Evolutionary conservation across 2,113 vertebrate genomes (phyloP).

Genomic region (Agapornis roseicollis): DNA sequence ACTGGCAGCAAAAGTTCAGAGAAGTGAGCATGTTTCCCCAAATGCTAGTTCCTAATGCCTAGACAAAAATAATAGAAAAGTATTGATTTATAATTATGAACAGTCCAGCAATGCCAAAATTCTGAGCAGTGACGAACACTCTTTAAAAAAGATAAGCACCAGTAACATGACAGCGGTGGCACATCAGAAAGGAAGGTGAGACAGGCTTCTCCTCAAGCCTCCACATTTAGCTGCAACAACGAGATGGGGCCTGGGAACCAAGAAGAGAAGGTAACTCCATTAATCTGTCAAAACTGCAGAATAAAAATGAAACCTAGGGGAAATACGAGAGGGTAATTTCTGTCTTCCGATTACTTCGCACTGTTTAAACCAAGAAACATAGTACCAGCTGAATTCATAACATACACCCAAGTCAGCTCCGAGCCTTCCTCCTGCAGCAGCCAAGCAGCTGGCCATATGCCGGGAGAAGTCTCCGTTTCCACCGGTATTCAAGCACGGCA

Average conservation of each 20-base stretch:
- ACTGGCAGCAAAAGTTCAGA: background rate
- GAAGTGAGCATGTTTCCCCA: background rate
- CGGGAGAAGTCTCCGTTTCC: background rate
- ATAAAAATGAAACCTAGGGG: background rate
- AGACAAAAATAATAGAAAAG: background rate
- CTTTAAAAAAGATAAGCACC: background rate
- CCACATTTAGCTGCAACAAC: background rate
- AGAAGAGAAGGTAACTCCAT: background rate
- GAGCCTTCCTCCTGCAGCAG: background rate
- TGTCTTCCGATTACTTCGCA: background rate
- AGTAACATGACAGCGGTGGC: background rate
- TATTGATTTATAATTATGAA: fast-evolving
- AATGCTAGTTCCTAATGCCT: background rate
- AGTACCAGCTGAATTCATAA: background rate
- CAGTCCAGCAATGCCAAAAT: background rate
- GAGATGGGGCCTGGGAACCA: background rate
- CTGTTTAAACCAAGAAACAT: background rate
- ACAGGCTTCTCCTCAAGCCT: background rate
- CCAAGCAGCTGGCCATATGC: fast-evolving
- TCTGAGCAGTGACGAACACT: background rate
- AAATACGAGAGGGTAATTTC: fast-evolving
- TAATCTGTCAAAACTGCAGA: background rate
- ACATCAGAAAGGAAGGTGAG: background rate
- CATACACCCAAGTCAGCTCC: fast-evolving
- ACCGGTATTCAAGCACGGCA: too few species aligned